A percentile compares a stretch with the other conserved stretches of the same genome.
Evolutionary conservation across 2,113 vertebrate genomes (phyloP).

Genomic region (Oxyura jamaicensis): DNA sequence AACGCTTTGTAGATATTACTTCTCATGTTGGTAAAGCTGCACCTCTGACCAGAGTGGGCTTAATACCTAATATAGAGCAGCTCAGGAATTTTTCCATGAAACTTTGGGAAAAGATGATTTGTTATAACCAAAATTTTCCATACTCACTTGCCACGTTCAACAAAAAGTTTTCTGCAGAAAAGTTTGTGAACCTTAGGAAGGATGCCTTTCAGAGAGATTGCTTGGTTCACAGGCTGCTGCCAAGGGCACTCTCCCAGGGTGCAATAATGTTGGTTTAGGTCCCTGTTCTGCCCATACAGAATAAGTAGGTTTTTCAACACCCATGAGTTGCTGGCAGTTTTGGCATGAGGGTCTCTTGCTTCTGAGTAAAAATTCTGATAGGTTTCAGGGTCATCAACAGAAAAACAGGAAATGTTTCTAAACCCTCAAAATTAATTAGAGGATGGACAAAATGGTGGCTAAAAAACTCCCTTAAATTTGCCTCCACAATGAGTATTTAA

Average conservation of each 20-base stretch:
- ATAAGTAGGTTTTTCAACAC: background rate
- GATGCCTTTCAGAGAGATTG: background rate
- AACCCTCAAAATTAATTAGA: background rate
- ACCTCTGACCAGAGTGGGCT: background rate
- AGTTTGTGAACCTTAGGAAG: background rate
- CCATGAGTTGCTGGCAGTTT: background rate
- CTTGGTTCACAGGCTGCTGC: background rate
- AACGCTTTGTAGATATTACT: background rate
- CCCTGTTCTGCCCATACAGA: background rate
- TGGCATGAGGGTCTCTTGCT: background rate
- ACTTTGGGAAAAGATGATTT: background rate
- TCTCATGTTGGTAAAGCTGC: background rate
- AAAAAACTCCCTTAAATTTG: background rate
- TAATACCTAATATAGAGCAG: slow-evolving; percentile 31
- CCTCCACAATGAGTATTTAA: background rate
- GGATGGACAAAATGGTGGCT: background rate
- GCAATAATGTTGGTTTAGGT: rapidly evolving
- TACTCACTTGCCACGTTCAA: background rate
- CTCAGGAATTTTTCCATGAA: slow-evolving; percentile 37
- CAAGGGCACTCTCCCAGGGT: background rate
- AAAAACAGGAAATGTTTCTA: background rate
- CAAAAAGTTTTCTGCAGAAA: background rate
- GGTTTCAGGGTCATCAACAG: background rate
- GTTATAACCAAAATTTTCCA: slow-evolving; percentile 7
- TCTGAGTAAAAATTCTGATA: background rate